Evolutionary conservation across 2,888 invertebrate species (phyloP), one percentile per base, ranked within the genome.

Genomic region (Spilosoma lubricipeda): DNA sequence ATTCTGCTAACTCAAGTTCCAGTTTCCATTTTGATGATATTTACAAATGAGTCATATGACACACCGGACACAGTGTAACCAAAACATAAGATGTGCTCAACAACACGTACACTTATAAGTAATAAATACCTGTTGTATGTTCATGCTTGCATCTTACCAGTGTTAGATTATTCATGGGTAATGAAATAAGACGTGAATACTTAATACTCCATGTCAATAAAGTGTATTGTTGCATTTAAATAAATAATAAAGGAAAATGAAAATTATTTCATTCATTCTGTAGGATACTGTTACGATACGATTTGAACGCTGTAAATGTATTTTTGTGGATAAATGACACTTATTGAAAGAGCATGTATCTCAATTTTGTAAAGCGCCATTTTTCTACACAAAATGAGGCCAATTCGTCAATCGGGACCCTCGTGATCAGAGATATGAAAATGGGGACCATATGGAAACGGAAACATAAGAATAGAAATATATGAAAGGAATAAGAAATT

Each of bases 41-140:
- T 77, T 56, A 82, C 72, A 79, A 76, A 75, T 77, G 79, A 83
- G 84, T 88, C 86, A 88, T 77, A 85, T 89, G 86, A 84, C 85
- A 82, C 80, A 86, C 90, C 89, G 91, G 91, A 91, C 87, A 88
- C 90, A 86, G 87, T 86, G 88, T 88, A 87, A 85, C 85, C 90
- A 87, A 89, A 90, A 92, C 80, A 74, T n/a, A n/a, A 83, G 76
- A 84, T 85, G 85, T 88, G 88, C 85, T 85, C 76, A 77, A 78
- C 76, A 85, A 88, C 90, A 92, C 92, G 90, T 92, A 92, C 82
- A 84, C 87, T 82, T 79, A 68, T 71, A 68, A 72, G 67, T 76
- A 76, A 73, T 77, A 76, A 78, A 42, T 80, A 77, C 74, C 73
- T 85, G 77, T 82, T 78, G 77, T 80, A 70, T 71, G 45, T 71